Evolutionary conservation across 1,140 invertebrate species (phyloP).

Genomic region (Atopsyche davidsoni): DNA sequence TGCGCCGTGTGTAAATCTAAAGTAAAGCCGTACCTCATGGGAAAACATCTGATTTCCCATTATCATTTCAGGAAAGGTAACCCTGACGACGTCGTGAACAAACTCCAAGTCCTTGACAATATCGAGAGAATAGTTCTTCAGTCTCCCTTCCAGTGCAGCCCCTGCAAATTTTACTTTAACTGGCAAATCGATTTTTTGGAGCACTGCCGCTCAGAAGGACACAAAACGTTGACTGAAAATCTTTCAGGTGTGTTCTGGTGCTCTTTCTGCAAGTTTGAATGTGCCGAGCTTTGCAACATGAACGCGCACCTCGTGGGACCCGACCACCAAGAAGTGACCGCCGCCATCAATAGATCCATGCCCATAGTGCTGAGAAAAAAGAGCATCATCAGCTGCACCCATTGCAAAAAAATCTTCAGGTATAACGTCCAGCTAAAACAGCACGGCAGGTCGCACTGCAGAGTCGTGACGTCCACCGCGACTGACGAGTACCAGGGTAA

Average conservation of each 20-base stretch:
- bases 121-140: constrained; percentile 70
- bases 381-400: constrained; percentile 53
- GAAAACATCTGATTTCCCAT: constrained; percentile 78
- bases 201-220: constrained; percentile 66
- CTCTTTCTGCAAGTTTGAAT: constrained; percentile 67
- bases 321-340: constrained; percentile 63
- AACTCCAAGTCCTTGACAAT: constrained; percentile 64
- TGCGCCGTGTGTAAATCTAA: constrained; percentile 66
- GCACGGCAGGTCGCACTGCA: constrained; percentile 51
- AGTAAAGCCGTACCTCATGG: constrained; percentile 62
- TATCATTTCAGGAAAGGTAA: constrained; percentile 70
- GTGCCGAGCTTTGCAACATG: constrained; percentile 60
- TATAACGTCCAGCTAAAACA: constrained; percentile 64
- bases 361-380: constrained; percentile 72
- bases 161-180: constrained; percentile 81
- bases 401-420: constrained; percentile 57
- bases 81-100: constrained; percentile 46
- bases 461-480: constrained; percentile 42
- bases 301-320: constrained; percentile 59
- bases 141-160: constrained; percentile 75
- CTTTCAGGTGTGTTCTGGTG: constrained; percentile 64
- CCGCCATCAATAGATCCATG: constrained; percentile 69
- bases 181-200: constrained; percentile 62
- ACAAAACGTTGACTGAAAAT: constrained; percentile 46
- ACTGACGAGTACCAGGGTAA: constrained; percentile 60